Base-by-base conservation (phyloP, 2,113 vertebrate species). In the Colistium nudipinnis region DNA sequence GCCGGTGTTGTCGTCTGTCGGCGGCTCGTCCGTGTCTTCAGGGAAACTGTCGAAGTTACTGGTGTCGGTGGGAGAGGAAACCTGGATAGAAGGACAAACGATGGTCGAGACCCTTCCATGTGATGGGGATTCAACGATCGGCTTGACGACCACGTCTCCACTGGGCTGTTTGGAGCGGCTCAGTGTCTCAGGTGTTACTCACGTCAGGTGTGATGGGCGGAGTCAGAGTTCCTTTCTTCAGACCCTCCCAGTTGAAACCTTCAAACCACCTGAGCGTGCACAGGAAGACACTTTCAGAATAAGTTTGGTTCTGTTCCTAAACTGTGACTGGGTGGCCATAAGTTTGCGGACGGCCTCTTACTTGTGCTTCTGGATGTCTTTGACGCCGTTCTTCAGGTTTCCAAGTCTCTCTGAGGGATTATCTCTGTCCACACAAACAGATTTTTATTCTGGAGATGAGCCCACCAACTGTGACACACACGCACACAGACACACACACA, bases 311-410 rank as follows among this genome's bases (percentile, higher is more conserved):
- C 13, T 2, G 38, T 16, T 17, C 3, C 13, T 16, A 6, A 10
- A 1, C 7, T 17, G 38, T 17, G 4, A 41, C 25, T 16, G 24
- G 27, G 24, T 16, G 28, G n/a, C n/a, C 25, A 14, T 6, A 41
- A 13, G 19, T 7, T 3, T 12, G 36, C 22, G 35, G 44, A 62
- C 27, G 13, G 9, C 13, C 6, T 93, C 97, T 94, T 91, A 98
- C 98, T 98, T 98, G 95, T 99, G 97, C 91, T 98, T 99, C 90
- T 98, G 97, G 83, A 99, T 98, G 82, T 99, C 98, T 89, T 97
- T 98, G 35, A 99, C 96, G 75, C 97, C 96, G 0, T 99, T 98
- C 90, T 98, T 98, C 93, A 98, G 94, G 92, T 98, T 98, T 43
- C 98, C 98, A 47, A 99, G 92, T 88, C 98, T 94, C 91, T 99